phyloP scores from a whole-genome alignment of 2,888 invertebrate species.

The Acrobasis consociella region DNA sequence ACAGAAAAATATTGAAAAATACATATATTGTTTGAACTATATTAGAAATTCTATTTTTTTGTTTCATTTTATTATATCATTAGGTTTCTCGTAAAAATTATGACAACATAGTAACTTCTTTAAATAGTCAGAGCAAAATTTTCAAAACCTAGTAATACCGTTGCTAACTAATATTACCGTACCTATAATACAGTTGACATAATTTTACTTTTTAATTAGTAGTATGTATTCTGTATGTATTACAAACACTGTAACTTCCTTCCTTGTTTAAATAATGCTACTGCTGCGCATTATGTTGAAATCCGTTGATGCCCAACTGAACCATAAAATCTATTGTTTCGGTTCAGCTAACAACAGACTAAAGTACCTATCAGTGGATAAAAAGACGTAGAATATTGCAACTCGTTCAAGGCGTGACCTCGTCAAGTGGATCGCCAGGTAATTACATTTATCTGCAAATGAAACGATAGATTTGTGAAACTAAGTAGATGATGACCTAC shows the following conservation, averaged over 20 bases:
- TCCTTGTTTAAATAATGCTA: neutral
- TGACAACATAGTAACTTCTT: too few species aligned
- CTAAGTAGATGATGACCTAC: neutral
- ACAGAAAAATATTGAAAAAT: too few species aligned
- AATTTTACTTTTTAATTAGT: too few species aligned
- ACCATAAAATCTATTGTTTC: constrained; percentile 11
- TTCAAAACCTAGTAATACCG: too few species aligned
- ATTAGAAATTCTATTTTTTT: neutral
- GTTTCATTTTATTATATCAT: too few species aligned
- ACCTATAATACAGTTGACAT: too few species aligned
- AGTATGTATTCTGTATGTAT: too few species aligned
- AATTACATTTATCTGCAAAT: neutral
- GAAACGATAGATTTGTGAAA: neutral
- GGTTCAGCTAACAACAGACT: constrained; percentile 5
- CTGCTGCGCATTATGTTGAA: neutral
- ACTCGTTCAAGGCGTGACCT: constrained; percentile 30
- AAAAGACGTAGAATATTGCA: neutral
- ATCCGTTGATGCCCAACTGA: neutral
- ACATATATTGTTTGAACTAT: too few species aligned
- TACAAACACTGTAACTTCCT: neutral
- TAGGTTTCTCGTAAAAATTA: neutral
- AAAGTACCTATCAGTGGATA: neutral
- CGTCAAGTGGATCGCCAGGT: constrained; percentile 25
- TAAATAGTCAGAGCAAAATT: too few species aligned
- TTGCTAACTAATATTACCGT: too few species aligned